Evolutionary conservation across 2,888 invertebrate genomes (phyloP).

Genomic region (Schizotus pectinicornis): DNA sequence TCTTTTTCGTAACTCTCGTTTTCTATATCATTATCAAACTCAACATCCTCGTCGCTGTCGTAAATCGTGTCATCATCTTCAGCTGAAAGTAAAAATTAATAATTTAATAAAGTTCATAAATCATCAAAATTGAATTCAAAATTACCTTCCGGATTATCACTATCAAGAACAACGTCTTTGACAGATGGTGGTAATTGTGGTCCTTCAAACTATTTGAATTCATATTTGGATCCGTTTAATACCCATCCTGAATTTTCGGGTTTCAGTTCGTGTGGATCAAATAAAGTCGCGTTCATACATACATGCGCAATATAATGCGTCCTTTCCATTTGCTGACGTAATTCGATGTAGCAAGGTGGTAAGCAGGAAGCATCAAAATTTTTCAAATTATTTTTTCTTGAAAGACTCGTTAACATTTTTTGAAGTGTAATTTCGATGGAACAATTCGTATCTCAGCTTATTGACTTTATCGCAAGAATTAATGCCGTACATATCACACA

Average conservation of each 20-base stretch:
- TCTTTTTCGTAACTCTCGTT: too few species aligned
- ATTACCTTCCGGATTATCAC: too few species aligned
- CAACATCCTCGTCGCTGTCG: too few species aligned
- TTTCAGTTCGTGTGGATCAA: not conserved
- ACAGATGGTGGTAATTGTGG: not conserved
- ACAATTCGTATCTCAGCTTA: conserved; percentile 31
- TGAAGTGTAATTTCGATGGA: conserved; percentile 23
- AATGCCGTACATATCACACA: conserved; percentile 33
- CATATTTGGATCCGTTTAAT: not conserved
- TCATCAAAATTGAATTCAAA: too few species aligned
- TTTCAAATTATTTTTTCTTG: not conserved
- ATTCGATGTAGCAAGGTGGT: conserved; percentile 39
- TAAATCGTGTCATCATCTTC: too few species aligned
- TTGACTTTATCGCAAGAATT: conserved; percentile 28
- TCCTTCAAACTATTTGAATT: not conserved
- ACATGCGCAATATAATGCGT: conserved; percentile 36
- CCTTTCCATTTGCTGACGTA: conserved; percentile 34
- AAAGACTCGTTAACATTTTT: not conserved
- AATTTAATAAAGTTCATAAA: too few species aligned
- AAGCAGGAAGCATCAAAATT: conserved; percentile 34
- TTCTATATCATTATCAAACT: too few species aligned
- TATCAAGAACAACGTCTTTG: not conserved
- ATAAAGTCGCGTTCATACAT: conserved; percentile 28
- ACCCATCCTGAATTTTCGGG: not conserved
- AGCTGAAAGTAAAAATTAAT: too few species aligned